phyloP scores from a whole-genome alignment of 2,113 vertebrate genomes.

The Scortum barcoo region DNA sequence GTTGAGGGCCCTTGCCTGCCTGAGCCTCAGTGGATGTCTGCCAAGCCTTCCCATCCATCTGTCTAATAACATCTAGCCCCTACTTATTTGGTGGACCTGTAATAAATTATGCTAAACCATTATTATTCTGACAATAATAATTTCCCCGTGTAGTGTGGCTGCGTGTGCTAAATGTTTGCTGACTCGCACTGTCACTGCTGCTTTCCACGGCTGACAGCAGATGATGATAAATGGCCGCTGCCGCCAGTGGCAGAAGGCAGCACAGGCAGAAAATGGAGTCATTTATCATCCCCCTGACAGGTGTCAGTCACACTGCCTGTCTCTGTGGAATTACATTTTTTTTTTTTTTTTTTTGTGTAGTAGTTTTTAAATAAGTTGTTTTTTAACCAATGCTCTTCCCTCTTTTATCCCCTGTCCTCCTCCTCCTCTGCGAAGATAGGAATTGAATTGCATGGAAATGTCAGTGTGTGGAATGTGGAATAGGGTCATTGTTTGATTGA shows the following conservation, averaged over 20 bases:
- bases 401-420: constrained; percentile 71
- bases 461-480: constrained; percentile 84
- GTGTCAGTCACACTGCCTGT: constrained; percentile 98
- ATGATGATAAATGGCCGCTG: constrained; percentile 99
- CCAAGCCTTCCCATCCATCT: constrained; percentile 99
- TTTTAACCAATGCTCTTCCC: constrained; percentile 94
- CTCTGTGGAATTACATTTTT: constrained; percentile 92
- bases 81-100: constrained; percentile 99
- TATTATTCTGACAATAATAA: constrained; percentile 99
- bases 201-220: constrained; percentile 98
- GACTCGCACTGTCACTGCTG: constrained; percentile 99
- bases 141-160: constrained; percentile 99
- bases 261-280: constrained; percentile 99
- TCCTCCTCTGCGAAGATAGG: constrained; percentile 85
- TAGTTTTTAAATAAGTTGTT: constrained; percentile 99
- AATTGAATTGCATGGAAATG: constrained; percentile 94
- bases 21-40: constrained; percentile 98
- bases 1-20: constrained; percentile 89
- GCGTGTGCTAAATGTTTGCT: constrained; percentile 99
- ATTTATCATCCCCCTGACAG: constrained; percentile 99
- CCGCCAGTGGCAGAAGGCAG: constrained; percentile 98
- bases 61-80: constrained; percentile 99
- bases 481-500: constrained; percentile 77
- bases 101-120: constrained; percentile 99
- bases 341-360: constrained; percentile 84